Conservation (phyloP, 2,888 invertebrate genomes). For the Dysmachus trigonus region DNA sequence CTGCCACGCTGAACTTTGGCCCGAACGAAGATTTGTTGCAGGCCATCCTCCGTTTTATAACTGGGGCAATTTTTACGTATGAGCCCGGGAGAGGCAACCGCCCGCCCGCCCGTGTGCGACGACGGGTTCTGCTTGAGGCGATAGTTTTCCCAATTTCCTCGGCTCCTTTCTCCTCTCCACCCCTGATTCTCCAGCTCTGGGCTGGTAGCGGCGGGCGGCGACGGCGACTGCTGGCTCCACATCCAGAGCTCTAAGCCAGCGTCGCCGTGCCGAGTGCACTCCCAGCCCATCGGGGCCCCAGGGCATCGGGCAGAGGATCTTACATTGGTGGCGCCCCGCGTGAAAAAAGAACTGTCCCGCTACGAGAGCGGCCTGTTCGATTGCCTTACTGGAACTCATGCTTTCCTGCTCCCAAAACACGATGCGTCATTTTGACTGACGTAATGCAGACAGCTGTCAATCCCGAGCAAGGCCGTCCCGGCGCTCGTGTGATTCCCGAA, state of each 20-base stretch:
- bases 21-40: neutral
- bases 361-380: neutral
- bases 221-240: neutral
- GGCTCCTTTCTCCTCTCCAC: neutral
- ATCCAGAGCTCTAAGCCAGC: neutral
- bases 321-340: neutral
- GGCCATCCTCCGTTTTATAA: neutral
- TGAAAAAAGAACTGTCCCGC: slow-evolving; percentile 30
- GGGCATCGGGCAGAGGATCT: neutral
- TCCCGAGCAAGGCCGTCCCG: slow-evolving; percentile 49
- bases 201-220: no score
- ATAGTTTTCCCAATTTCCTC: neutral
- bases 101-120: neutral
- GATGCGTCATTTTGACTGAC: slow-evolving; percentile 67
- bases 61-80: neutral
- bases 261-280: neutral
- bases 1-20: neutral
- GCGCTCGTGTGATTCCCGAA: neutral
- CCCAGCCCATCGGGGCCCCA: neutral
- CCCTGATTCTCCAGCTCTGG: slow-evolving; percentile 10
- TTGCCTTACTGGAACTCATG: slow-evolving; percentile 58
- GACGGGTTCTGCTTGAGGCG: neutral
- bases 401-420: slow-evolving; percentile 64
- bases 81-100: neutral
- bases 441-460: slow-evolving; percentile 65